Evolutionary conservation across 2,888 invertebrate genomes (phyloP).

Genomic region (Pediacus dermestoides): DNA sequence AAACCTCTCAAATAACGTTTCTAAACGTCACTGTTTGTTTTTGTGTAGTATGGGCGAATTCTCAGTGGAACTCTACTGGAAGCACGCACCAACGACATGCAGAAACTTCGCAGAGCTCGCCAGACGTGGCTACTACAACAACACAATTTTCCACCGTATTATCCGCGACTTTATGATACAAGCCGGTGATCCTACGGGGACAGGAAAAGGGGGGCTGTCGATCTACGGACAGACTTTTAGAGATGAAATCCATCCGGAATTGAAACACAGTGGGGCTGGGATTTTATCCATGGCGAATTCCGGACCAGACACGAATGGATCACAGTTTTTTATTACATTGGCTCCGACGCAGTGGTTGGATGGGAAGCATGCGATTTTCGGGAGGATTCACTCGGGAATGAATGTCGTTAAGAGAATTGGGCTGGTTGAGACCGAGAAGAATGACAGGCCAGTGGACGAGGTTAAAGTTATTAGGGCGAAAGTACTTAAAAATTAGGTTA

Average conservation of each 20-base stretch:
- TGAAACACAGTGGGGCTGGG: conserved; percentile 93
- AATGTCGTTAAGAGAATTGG: conserved; percentile 88
- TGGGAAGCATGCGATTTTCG: conserved; percentile 97
- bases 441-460: conserved; percentile 87
- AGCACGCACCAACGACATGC: conserved; percentile 96
- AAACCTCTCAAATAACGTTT: too few species aligned
- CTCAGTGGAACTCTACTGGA: conserved; percentile 94
- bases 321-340: conserved; percentile 96
- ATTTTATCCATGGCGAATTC: conserved; percentile 98
- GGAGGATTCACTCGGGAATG: conserved; percentile 84
- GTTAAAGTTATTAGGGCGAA: conserved; percentile 69
- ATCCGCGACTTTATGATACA: conserved; percentile 93
- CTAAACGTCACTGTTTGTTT: conserved; percentile 18
- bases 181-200: conserved; percentile 94
- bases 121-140: conserved; percentile 92
- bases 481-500: too few species aligned
- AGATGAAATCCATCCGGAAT: conserved; percentile 90
- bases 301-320: conserved; percentile 94
- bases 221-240: conserved; percentile 94
- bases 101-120: conserved; percentile 95
- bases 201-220: conserved; percentile 86
- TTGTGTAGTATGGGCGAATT: conserved; percentile 85
- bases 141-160: conserved; percentile 93
- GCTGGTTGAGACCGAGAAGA: conserved; percentile 88
- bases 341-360: conserved; percentile 98